Evolutionary conservation across 2,888 invertebrate genomes (phyloP), one percentile per base, ranked within the genome.

Genomic region (Hyposoter didymator): DNA sequence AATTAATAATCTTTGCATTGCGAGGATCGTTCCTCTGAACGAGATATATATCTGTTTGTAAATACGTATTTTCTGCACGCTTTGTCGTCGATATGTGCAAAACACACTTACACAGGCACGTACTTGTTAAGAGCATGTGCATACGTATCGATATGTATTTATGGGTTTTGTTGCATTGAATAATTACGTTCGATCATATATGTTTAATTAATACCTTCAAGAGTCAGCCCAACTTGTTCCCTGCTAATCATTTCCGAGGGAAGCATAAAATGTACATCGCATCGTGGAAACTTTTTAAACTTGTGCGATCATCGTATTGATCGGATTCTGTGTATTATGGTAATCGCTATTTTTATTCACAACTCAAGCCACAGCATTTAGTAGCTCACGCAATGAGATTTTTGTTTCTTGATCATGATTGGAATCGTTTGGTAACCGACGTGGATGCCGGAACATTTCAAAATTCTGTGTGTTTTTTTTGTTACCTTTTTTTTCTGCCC

Each of bases 1-100:
- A 82, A 84, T 84, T 84, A 84, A 84, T 84, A 84, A 84, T 78
- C 82, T 69, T 43, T 47, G 78, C 81, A 74, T 82, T 78, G 78
- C 62, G 49, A 64, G 78, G 78, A 74, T 81, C 81, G 81, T 78
- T 84, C 73, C 62, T 45, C 45, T 39, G 45, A 52, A 35, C 49
- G 32, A 49, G 6, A 76, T 52, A 35, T 45, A 22, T 67, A 32
- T n/a, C 52, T 49, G 10, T 66, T 12, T 8, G 35, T 35, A 47
- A 2, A 19, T 19, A 49, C 14, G 64, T 55, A 4, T 64, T 19
- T 45, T 70, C 32, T 55, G 22, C 67, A 73, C 12, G 19, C 39
- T 73, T 47, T 73, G 43, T 59, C 47, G 28, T 59, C 19, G 43
- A 35, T 35, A 35, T 35, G 35, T 35, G 35, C 35, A 35, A n/a